phyloP scores from a whole-genome alignment of 2,113 vertebrate species.

The Vanacampus margaritifer region DNA sequence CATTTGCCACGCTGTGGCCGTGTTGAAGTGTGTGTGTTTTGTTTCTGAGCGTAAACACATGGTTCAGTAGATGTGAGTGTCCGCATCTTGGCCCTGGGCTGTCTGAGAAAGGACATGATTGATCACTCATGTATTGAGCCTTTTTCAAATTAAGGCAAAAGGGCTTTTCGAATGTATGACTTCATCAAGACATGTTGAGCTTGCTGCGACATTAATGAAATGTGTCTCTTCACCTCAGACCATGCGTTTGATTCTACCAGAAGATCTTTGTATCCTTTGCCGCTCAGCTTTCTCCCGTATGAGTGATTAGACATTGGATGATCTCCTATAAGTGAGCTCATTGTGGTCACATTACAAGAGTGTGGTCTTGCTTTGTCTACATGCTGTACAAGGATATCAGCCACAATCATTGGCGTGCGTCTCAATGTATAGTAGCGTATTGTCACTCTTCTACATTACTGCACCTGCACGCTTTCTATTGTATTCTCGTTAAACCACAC shows the following conservation, averaged over 20 bases:
- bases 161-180: conserved; percentile 55
- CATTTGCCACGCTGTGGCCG: conserved; percentile 13
- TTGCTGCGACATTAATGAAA: conserved; percentile 60
- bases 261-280: conserved; percentile 31
- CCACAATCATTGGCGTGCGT: not conserved
- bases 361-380: conserved; percentile 14
- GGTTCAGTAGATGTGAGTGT: conserved; percentile 31
- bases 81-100: conserved; percentile 31
- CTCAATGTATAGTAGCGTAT: not conserved
- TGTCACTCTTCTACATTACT: not conserved
- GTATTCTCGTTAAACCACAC: not conserved
- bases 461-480: not conserved
- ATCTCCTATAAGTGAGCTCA: conserved; percentile 25
- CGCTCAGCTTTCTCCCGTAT: conserved; percentile 23
- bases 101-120: conserved; percentile 53
- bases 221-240: conserved; percentile 47
- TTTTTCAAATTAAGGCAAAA: conserved; percentile 53
- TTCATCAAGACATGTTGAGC: conserved; percentile 49
- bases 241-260: conserved; percentile 48
- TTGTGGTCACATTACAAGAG: conserved; percentile 10
- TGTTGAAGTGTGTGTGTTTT: conserved; percentile 26
- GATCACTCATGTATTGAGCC: conserved; percentile 62
- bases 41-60: conserved; percentile 33
- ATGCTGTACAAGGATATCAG: conserved; percentile 9
- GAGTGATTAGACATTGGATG: conserved; percentile 24